These are phyloP conservation scores for Isaurus tuberculatus DNA, from an alignment of 92 coral and sea anemone species.

Conservation along the genomic window DNA sequence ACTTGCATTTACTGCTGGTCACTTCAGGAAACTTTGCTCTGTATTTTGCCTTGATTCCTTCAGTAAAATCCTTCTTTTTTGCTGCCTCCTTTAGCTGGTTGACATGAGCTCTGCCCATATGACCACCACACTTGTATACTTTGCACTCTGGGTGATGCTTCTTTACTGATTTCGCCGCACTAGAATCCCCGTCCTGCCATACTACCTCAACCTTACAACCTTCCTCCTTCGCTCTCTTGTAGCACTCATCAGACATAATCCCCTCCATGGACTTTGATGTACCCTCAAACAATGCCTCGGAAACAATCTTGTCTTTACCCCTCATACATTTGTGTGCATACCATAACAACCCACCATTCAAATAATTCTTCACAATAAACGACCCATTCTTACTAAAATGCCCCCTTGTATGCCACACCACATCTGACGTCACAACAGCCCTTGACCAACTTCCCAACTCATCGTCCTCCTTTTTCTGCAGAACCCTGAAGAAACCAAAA, in stretches of 20 bases:
- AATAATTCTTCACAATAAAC: constrained; percentile 59
- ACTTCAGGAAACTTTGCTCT: constrained; percentile 58
- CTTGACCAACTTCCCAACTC: constrained; percentile 57
- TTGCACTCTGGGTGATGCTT: background rate
- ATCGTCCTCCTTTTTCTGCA: too few species aligned
- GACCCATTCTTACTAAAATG: constrained; percentile 67
- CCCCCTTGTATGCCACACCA: constrained; percentile 76
- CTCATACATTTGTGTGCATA: constrained; percentile 76
- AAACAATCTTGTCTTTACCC: constrained; percentile 57
- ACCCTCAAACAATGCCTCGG: constrained; percentile 63
- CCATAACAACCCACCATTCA: constrained; percentile 67
- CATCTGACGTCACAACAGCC: constrained; percentile 71
- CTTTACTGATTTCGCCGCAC: constrained; percentile 15
- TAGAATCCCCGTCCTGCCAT: constrained; percentile 72
- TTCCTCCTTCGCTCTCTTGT: constrained; percentile 49
- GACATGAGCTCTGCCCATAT: constrained; percentile 60
- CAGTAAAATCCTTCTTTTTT: constrained; percentile 57
- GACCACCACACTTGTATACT: constrained; percentile 54
- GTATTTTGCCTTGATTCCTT: constrained; percentile 29
- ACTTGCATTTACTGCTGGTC: constrained; percentile 48
- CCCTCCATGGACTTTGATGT: constrained; percentile 78
- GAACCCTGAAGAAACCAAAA: too few species aligned
- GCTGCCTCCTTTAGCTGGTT: constrained; percentile 59
- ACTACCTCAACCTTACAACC: constrained; percentile 59
- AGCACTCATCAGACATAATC: constrained; percentile 56